These are phyloP conservation scores for Drosophila teissieri DNA, from an alignment of 1,140 invertebrate genomes.

Conservation along the genomic window DNA sequence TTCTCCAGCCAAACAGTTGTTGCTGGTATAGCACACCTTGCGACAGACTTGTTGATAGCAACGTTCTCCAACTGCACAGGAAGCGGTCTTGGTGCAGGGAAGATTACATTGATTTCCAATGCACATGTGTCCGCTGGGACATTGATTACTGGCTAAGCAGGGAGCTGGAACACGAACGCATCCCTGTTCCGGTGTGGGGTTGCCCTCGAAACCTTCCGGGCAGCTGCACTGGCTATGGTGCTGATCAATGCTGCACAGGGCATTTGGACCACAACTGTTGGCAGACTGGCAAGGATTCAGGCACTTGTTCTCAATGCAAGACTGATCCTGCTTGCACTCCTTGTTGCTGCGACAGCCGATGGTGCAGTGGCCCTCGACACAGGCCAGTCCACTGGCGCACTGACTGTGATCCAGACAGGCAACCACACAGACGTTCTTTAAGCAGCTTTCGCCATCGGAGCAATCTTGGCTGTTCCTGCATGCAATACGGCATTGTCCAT, in stretches of 20 bases:
- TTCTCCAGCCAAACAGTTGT: conserved; percentile 94
- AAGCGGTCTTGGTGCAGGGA: conserved; percentile 88
- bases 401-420: conserved; percentile 92
- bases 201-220: conserved; percentile 92
- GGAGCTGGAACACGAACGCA: conserved; percentile 90
- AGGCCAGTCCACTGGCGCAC: conserved; percentile 92
- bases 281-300: conserved; percentile 91
- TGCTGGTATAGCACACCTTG: conserved; percentile 94
- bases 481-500: conserved; percentile 93
- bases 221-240: conserved; percentile 91
- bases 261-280: conserved; percentile 93
- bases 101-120: conserved; percentile 90
- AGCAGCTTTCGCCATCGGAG: conserved; percentile 91
- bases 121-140: conserved; percentile 90
- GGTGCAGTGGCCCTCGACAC: conserved; percentile 90
- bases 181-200: conserved; percentile 94
- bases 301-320: conserved; percentile 94
- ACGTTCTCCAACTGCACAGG: conserved; percentile 93
- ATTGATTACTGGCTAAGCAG: conserved; percentile 88
- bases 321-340: conserved; percentile 90
- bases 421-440: conserved; percentile 90
- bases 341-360: conserved; percentile 93
- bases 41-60: conserved; percentile 91
- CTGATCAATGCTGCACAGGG: conserved; percentile 90
- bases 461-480: conserved; percentile 92